These are phyloP conservation scores for Stenurella melanura DNA, from an alignment of 2,888 invertebrate genomes.

Conservation along the genomic window DNA sequence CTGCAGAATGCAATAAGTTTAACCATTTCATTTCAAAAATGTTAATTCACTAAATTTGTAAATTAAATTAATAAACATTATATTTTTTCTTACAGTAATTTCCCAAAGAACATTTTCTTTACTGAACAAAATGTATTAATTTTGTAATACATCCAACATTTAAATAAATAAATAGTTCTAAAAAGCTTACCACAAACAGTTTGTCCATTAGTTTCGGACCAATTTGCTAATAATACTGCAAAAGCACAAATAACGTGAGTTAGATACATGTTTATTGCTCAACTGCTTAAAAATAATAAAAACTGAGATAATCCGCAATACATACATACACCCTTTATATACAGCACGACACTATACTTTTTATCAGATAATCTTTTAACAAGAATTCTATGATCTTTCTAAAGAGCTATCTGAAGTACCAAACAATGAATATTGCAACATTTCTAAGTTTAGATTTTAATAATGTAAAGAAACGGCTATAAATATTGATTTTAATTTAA, in stretches of 20 bases:
- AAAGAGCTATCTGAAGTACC: conserved; percentile 1
- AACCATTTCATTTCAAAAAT: not conserved
- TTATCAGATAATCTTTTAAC: not conserved
- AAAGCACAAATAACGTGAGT: not conserved
- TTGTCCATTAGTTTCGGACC: not conserved
- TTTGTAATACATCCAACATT: not conserved
- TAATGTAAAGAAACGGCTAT: not conserved
- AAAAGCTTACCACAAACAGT: not conserved
- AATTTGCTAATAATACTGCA: not conserved
- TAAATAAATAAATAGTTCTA: not conserved
- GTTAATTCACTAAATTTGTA: not conserved
- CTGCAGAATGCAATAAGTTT: no score
- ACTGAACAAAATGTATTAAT: not conserved
- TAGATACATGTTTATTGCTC: not conserved
- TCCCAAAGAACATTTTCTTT: not conserved
- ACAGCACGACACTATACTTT: not conserved
- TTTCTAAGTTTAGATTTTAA: conserved; percentile 4
- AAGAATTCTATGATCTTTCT: not conserved
- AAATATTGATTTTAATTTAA: not conserved
- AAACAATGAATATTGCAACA: not conserved
- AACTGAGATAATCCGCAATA: not conserved
- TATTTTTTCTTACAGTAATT: no score
- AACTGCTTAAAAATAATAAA: not conserved
- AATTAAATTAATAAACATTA: no score
- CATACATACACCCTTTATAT: not conserved